Base-by-base conservation (phyloP, 2,888 invertebrate genomes). In the Palloptera scutellata region DNA sequence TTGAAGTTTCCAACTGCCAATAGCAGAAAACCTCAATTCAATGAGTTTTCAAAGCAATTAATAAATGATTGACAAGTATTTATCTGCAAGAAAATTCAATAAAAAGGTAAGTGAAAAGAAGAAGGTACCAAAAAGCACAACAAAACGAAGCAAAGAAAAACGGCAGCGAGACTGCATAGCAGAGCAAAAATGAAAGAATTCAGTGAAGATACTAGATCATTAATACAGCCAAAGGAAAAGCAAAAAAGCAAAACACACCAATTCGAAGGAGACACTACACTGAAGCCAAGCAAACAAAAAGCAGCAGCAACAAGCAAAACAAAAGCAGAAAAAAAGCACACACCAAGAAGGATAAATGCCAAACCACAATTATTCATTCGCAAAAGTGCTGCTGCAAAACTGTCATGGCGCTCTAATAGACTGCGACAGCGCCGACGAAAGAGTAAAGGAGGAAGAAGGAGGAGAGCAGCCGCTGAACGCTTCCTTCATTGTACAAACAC, bases 291-390 rank as follows among this genome's bases (percentile, higher is more conserved):
- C 48, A n/a, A 15, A 48, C 12, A n/a, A 15, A 48, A 12, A 48
- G 12, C 4, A 48, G 12, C 48, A 48, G 8, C 48, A 48, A 30
- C 30, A 30, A 30, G 30, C 30, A 30, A 30, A 48, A 48, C 13
- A 48, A 15, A 48, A 15, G 2, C 30, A 30, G 6, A 30, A 30
- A 30, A 30, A 30, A 6, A 30, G 6, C 30, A 6, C 30, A 11
- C 13, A 48, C 48, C 13, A 48, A 19, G 19, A 53, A 53, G 53
- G 17, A 53, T 53, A 53, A 19, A 53, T 53, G 19, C 17, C 53
- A 53, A 53, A n/a, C 53, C 15, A 11, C 15, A 53, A 53, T 19
- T 53, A 53, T 53, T 53, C 53, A 48, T 48, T 48, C 15, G 48
- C 12, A 48, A n/a, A n/a, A n/a, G 12, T 48, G 15, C 15, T 30